Evolutionary conservation across 2,113 vertebrate species (phyloP).

Genomic region (Glaucidium brasilianum): DNA sequence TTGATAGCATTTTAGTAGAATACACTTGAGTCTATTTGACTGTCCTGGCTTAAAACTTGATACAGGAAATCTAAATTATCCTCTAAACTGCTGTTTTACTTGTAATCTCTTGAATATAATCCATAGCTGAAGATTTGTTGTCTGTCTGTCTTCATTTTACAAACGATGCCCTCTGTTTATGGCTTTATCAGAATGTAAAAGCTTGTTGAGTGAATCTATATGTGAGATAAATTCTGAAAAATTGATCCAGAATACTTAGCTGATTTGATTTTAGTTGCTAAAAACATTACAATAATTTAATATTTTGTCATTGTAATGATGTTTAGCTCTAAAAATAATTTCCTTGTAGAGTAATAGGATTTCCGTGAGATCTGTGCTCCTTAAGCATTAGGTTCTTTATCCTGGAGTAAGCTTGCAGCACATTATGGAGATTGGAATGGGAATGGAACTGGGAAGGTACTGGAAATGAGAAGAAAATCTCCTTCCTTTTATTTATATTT

Average conservation of each 20-base stretch:
- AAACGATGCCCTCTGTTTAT: background rate
- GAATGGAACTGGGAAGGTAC: background rate
- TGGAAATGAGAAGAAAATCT: background rate
- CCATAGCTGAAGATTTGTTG: background rate
- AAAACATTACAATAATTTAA: background rate
- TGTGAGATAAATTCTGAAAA: background rate
- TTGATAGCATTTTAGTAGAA: background rate
- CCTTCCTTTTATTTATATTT: background rate
- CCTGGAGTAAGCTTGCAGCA: background rate
- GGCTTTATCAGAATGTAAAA: background rate
- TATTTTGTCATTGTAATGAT: background rate
- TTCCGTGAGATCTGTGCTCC: background rate
- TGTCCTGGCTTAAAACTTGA: background rate
- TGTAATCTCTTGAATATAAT: background rate
- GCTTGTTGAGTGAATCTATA: background rate
- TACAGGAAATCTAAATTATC: background rate
- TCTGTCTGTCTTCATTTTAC: background rate
- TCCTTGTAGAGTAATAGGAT: background rate
- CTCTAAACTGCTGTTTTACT: background rate
- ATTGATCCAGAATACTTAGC: background rate
- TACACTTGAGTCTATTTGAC: background rate
- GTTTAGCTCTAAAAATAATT: background rate
- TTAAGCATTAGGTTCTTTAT: background rate
- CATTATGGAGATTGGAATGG: background rate
- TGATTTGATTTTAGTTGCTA: background rate